phyloP scores from a whole-genome alignment of 2,888 invertebrate species.

The Cataglyphis altisquamis region DNA sequence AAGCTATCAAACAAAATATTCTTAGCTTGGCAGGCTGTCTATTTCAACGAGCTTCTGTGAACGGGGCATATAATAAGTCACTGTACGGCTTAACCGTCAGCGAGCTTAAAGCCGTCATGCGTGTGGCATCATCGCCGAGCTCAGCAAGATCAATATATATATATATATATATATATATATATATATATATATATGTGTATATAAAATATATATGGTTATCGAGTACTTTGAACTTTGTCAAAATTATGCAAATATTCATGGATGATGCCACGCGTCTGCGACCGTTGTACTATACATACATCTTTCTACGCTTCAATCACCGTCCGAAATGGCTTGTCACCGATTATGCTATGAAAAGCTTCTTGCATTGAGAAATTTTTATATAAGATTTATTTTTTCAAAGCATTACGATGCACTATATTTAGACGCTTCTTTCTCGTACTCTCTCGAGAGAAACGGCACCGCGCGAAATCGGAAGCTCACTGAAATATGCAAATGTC shows the following conservation, averaged over 20 bases:
- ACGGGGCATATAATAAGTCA: conserved; percentile 39
- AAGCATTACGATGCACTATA: conserved; percentile 44
- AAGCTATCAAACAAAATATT: conserved; percentile 54
- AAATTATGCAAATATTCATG: conserved; percentile 29
- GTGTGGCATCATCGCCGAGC: conserved; percentile 39
- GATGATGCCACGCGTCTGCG: conserved; percentile 52
- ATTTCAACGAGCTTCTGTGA: conserved; percentile 56
- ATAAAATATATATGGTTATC: not conserved
- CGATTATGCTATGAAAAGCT: conserved; percentile 39
- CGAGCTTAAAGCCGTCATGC: conserved; percentile 37
- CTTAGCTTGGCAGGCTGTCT: conserved; percentile 58
- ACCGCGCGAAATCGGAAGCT: conserved; percentile 55
- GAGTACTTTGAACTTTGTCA: conserved; percentile 28
- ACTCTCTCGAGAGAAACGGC: conserved; percentile 18
- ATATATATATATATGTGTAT: not conserved
- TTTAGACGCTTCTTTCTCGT: conserved; percentile 47
- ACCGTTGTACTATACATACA: conserved; percentile 27
- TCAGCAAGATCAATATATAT: conserved; percentile 5
- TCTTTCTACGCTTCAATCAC: conserved; percentile 47
- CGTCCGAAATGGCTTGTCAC: conserved; percentile 52
- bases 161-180: no score
- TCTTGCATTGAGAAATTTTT: conserved; percentile 35
- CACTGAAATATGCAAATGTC: conserved; percentile 52
- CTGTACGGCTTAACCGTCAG: conserved; percentile 51
- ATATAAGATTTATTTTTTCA: conserved; percentile 21